Percentiles rank a stretch among this genome's conserved stretches.
Evolutionary conservation across 1,140 invertebrate genomes (phyloP).

Genomic region (Panagrolaimus sp.): DNA sequence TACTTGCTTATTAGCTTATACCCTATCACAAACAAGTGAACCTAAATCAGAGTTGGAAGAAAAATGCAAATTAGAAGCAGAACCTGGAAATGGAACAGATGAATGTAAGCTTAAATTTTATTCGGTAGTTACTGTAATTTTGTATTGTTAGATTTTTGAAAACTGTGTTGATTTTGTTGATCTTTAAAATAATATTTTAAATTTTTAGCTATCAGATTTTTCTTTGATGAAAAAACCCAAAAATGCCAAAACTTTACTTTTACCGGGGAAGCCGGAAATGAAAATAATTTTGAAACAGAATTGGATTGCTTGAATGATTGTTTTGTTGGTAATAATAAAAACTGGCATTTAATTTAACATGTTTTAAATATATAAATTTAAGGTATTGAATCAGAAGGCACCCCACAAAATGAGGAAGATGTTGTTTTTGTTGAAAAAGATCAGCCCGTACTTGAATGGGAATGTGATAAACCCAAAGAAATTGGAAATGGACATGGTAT

Average conservation of each 20-base stretch:
- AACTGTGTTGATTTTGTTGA: no score
- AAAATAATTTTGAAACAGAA: conserved; percentile 34
- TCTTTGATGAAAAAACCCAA: conserved; percentile 23
- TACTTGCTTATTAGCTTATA: no score
- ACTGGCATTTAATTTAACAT: background rate
- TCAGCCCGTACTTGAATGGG: background rate
- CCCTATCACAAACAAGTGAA: no score
- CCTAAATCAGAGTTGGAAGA: background rate
- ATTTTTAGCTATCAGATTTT: conserved; percentile 19
- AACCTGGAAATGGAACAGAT: background rate
- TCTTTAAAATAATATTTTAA: background rate
- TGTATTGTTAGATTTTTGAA: no score
- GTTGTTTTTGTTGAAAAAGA: background rate
- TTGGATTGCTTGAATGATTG: conserved; percentile 37
- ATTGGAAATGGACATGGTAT: background rate
- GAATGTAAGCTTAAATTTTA: background rate
- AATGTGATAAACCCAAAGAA: background rate
- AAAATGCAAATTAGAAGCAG: conserved; percentile 4
- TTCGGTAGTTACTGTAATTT: background rate
- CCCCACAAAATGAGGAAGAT: background rate
- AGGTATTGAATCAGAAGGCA: background rate
- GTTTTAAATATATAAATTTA: no score
- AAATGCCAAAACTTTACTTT: conserved; percentile 32
- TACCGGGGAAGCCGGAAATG: conserved; percentile 32
- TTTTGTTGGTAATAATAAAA: background rate